Evolutionary conservation across 1,140 invertebrate species (phyloP).

Genomic region (Lordiphosa stackelbergi): DNA sequence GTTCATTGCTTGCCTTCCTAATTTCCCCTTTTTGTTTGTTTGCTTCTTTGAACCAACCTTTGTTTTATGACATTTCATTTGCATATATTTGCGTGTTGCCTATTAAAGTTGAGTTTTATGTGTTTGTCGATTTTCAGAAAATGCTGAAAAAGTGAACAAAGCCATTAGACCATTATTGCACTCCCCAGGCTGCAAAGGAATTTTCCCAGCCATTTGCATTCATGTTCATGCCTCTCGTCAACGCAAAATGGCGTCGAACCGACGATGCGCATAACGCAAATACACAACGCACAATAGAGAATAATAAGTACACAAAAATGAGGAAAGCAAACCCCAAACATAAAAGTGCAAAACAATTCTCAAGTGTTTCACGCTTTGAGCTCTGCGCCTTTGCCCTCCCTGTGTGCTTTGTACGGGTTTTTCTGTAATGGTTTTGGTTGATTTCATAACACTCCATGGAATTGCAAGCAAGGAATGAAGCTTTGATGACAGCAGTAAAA

Average conservation of each 20-base stretch:
- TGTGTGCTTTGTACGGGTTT: slow-evolving; percentile 18
- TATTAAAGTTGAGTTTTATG: slow-evolving; percentile 54
- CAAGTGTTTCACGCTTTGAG: slow-evolving; percentile 69
- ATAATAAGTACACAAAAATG: slow-evolving; percentile 7
- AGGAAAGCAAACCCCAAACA: slow-evolving; percentile 27
- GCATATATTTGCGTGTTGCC: slow-evolving; percentile 62
- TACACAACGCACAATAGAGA: slow-evolving; percentile 9
- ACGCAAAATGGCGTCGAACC: slow-evolving; percentile 33
- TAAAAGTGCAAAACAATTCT: slow-evolving; percentile 70
- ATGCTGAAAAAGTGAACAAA: slow-evolving; percentile 27
- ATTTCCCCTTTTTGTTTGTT: slow-evolving; percentile 40
- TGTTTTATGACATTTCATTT: slow-evolving; percentile 74
- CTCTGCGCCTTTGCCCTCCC: slow-evolving; percentile 46
- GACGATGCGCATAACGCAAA: slow-evolving; percentile 28
- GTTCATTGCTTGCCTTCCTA: slow-evolving; percentile 6
- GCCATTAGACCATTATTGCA: slow-evolving; percentile 15
- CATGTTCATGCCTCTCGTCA: slow-evolving; percentile 14
- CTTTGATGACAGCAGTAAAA: too few relatives aligned
- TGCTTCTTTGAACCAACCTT: slow-evolving; percentile 51
- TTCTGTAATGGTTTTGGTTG: slow-evolving; percentile 13
- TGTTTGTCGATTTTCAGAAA: slow-evolving; percentile 59
- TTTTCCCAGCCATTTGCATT: slow-evolving; percentile 19
- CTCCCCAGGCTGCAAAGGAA: slow-evolving; percentile 17
- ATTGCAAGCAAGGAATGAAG: too few relatives aligned
- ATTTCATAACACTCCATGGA: slow-evolving; percentile 8